Evolutionary conservation across 2,113 vertebrate species (phyloP).

Genomic region (Todiramphus saurophagus): DNA sequence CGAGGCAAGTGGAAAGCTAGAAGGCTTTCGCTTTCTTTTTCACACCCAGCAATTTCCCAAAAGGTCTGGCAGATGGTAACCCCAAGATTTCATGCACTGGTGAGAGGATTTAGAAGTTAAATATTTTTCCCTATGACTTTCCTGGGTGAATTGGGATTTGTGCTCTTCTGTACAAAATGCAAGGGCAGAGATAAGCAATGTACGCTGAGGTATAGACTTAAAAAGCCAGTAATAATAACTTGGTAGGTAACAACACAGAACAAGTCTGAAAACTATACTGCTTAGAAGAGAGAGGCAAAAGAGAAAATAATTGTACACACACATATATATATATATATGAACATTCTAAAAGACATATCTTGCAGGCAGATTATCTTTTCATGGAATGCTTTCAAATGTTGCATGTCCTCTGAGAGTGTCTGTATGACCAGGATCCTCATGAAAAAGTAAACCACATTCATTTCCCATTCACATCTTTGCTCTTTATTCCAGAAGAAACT

Average conservation of each 20-base stretch:
- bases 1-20: not conserved
- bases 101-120: not conserved
- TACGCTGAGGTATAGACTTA: not conserved
- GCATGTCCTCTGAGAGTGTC: not conserved
- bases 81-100: not conserved
- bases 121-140: not conserved
- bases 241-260: not conserved
- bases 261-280: not conserved
- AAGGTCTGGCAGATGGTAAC: not conserved
- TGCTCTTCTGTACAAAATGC: not conserved
- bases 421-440: not conserved
- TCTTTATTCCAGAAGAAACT: not conserved
- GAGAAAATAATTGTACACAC: not conserved
- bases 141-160: not conserved
- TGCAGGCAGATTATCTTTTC: not conserved
- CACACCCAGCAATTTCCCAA: not conserved
- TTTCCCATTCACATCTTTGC: not conserved
- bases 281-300: not conserved
- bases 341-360: not conserved
- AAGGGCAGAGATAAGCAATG: not conserved
- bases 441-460: not conserved
- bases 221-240: not conserved
- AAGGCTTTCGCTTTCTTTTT: not conserved
- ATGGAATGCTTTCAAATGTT: not conserved
- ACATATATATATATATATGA: not conserved